Evolutionary conservation across 2,888 invertebrate species (phyloP), one percentile per base, ranked within the genome.

Genomic region (Leptura quadrifasciata): DNA sequence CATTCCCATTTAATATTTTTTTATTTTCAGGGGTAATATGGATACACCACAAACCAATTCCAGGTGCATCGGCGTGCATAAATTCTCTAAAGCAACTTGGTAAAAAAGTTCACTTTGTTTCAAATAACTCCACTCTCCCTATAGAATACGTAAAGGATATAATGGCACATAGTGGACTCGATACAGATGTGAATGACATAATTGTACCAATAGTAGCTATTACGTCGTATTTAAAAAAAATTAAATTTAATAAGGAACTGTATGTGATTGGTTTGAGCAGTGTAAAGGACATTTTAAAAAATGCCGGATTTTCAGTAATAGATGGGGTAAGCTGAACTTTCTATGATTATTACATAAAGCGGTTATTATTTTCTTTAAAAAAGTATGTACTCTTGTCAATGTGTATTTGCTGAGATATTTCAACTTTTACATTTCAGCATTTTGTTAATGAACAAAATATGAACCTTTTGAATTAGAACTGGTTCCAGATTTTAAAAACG

Each of bases 21-120:
- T 60, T 68, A 21, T 54, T 61, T 87, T n/a, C 83, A 93, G 93
- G 93, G 74, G 93, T 93, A 0, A 84, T 93, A 77, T 92, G 92
- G 89, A 65, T 75, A 21, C 68, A 84, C 1, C 83, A 80, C 55
- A 74, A 80, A 0, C 88, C 90, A 0, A 81, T 92, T 6, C 88
- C 89, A 10, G 91, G 91, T 0, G 88, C 89, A 0, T 88, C 89
- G 0, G 89, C 91, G 1, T 90, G 91, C 76, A 87, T 92, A 64
- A 85, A 86, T 3, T 84, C 88, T 39, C 89, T 92, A 76, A 88
- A 90, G 78, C 85, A 89, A 65, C 83, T 89, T 12, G 92, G 91
- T 0, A 93, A 93, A 81, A 89, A 88, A 2, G 87, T 86, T 0
- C 76, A 76, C 63, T 84, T 79, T 71, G 81, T 86, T 68, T 79